Evolutionary conservation across 2,113 vertebrate species (phyloP), one percentile per base, ranked within the genome.

Genomic region (Bujurquina vittata): DNA sequence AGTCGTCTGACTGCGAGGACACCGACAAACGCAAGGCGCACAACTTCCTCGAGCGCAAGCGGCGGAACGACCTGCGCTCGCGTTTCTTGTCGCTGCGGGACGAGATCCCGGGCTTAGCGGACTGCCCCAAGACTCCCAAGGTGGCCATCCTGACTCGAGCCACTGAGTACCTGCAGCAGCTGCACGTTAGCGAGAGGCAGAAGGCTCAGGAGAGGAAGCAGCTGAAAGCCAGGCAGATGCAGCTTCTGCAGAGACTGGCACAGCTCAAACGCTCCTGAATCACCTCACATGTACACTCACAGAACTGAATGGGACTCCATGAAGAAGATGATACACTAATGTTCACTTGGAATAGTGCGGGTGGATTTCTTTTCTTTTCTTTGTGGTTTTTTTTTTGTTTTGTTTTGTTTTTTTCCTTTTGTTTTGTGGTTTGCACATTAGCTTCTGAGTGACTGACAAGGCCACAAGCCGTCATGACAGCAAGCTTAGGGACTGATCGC

Each of bases 111-210:
- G 96, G 96, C 23, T 94, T 99, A 2, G 96, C 95, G 52, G 95
- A 96, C 92, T 97, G 97, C 87, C 96, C 97, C 89, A 99, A 98
- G 87, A 97, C 98, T 0, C 97, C 98, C 7, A 99, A 99, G 86
- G 98, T 99, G 84, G 97, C 98, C 69, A 98, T 99, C 91, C 94
- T 99, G 88, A 97, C 97, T 79, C 97, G 97, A 75, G 97, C 98
- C 40, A 96, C 97, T 0, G 97, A 99, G 91, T 98, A 99, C 91
- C 94, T 99, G 94, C 96, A 95, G 87, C 94, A 96, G 5, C 96
- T 99, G 52, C 94, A 98, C 7, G 88, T 91, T 18, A 91, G 93
- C 0, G 98, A 98, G 89, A 93, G 95, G 91, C 96, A 96, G 89
- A 96, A 97, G 96, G 93, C 92, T 0, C 96, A 95, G 0, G 98